Evolutionary conservation across 2,113 vertebrate genomes (phyloP).

Genomic region (Thalassarche chlororhynchos): DNA sequence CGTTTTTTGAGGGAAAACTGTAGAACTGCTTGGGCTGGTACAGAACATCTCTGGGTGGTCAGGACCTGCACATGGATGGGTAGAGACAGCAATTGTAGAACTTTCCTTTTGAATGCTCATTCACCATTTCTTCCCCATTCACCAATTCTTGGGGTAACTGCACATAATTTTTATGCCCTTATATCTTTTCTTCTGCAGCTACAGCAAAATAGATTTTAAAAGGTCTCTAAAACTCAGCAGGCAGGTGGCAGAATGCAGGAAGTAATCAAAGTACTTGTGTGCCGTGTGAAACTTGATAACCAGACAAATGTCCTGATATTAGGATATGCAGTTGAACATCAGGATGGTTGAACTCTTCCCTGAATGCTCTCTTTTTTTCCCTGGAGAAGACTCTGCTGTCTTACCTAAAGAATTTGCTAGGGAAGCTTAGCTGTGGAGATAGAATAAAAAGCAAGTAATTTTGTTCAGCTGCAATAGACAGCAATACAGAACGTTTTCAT

Average conservation of each 20-base stretch:
- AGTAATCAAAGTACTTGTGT: not conserved
- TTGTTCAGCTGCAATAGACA: not conserved
- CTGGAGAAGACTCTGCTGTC: not conserved
- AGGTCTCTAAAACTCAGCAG: not conserved
- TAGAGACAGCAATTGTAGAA: not conserved
- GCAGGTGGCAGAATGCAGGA: not conserved
- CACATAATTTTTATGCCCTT: not conserved
- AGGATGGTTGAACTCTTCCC: not conserved
- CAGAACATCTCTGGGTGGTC: not conserved
- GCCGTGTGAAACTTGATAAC: not conserved
- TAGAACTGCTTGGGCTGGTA: not conserved
- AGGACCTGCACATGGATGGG: not conserved
- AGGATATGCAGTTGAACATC: not conserved
- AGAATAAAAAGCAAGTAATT: not conserved
- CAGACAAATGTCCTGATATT: not conserved
- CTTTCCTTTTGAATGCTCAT: not conserved
- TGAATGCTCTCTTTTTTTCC: not conserved
- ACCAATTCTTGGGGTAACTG: not conserved
- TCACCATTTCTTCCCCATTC: not conserved
- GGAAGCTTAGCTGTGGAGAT: not conserved
- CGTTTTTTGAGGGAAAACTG: not conserved
- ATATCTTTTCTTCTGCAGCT: not conserved
- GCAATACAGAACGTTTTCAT: not conserved
- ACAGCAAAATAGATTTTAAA: not conserved
- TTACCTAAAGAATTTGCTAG: not conserved